Evolutionary conservation across 64 coral and sea anemone genomes (phyloP), one percentile per base, ranked within the genome.

Genomic region (Astreopora myriophthalma): DNA sequence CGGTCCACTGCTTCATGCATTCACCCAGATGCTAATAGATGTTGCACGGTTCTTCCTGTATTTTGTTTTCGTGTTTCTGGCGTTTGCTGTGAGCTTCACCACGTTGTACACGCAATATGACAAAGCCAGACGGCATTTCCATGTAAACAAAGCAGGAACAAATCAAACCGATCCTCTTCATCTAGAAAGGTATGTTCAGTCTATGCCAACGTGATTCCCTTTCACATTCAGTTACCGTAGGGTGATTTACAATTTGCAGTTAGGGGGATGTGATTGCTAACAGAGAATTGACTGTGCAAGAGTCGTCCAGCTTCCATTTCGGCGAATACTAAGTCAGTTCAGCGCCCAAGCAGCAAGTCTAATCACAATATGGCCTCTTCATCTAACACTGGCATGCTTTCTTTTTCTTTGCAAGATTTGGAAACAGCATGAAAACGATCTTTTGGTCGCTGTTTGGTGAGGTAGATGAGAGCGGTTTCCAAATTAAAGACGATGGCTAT

Each of bases 121-220:
- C 11, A 83, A 83, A n/a, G 79, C 79, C 20, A 83, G 34, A 58
- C 20, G 33, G 12, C 31, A 64, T n/a, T 83, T 83, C 34, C 79
- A 13, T 34, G n/a, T 34, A 12, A 26, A 25, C 20, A 11, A 22
- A 64, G 12, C 26, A 3, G 42, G 27, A 32, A 6, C 27, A 5
- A 80, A 83, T 83, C 55, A 83, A 83, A 83, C 55, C 16, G 79
- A 83, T 83, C 57, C 79, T 65, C 28, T 83, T 8, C 57, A 65
- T 83, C 57, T 83, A 25, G 79, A 83, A 37, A 65, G 33, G 79
- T 65, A 31, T 12, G 79, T 39, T 22, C 23, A 33, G 22, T 16
- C 20, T 14, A 5, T 27, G 11, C n/a, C n/a, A n/a, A 24, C 7
- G 8, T 7, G 23, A 26, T 0, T 26, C 27, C 42, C 42, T 46